Percentiles rank a stretch among this genome's conserved stretches.
Conservation (phyloP, 2,113 vertebrate species). For the Ammodytes dubius region DNA sequence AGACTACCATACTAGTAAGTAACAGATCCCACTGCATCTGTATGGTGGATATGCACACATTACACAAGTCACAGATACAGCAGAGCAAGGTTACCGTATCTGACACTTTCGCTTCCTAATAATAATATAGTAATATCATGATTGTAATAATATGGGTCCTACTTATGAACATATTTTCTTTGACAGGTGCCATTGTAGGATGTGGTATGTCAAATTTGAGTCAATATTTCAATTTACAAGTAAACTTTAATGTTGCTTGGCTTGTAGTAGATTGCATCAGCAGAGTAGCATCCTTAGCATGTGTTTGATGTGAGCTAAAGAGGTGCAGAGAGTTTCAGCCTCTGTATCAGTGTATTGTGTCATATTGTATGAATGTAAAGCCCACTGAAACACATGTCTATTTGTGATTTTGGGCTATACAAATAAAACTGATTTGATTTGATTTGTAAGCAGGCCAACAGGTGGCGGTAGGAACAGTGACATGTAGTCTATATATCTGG, state of each 20-base stretch:
- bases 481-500: slow-evolving; percentile 41
- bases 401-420: no score
- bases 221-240: slow-evolving; percentile 43
- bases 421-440: no score
- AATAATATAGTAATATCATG: slow-evolving; percentile 54
- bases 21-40: not conserved
- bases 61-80: slow-evolving; percentile 22
- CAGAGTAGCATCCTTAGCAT: slow-evolving; percentile 19
- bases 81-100: slow-evolving; percentile 31
- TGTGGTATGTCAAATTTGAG: slow-evolving; percentile 38
- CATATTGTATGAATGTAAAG: no score
- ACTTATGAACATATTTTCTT: slow-evolving; percentile 52
- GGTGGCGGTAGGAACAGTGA: slow-evolving; percentile 38
- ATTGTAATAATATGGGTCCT: slow-evolving; percentile 51
- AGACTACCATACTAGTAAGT: not conserved
- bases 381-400: no score
- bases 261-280: slow-evolving; percentile 43
- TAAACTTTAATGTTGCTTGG: slow-evolving; percentile 35
- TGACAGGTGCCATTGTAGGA: slow-evolving; percentile 29
- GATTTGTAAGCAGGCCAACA: slow-evolving; percentile 29
- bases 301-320: slow-evolving; percentile 12
- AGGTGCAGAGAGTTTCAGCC: not conserved
- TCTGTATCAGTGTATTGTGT: slow-evolving; percentile 9
- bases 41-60: slow-evolving; percentile 31
- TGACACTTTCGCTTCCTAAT: slow-evolving; percentile 53